phyloP scores from a whole-genome alignment of 2,797 vertebrate genomes.

The Halcyon smyrnensis region DNA sequence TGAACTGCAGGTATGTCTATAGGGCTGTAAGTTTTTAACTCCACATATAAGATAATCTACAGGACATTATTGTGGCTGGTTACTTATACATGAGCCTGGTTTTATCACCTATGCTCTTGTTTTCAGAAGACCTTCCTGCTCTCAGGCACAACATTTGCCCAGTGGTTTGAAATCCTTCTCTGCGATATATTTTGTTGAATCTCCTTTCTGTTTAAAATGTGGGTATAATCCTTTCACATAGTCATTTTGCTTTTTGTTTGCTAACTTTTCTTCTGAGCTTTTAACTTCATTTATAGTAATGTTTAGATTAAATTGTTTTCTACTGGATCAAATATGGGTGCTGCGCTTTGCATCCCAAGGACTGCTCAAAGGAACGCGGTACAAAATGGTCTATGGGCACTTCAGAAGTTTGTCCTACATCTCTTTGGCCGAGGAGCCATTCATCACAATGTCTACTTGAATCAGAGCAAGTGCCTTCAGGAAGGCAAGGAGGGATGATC shows the following conservation, averaged over 20 bases:
- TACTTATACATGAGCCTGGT: neutral
- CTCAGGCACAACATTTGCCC: neutral
- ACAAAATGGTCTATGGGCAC: too few relatives aligned
- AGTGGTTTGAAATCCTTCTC: neutral
- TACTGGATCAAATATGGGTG: neutral
- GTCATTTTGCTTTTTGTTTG: neutral
- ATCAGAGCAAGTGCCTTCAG: neutral
- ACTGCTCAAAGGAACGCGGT: neutral
- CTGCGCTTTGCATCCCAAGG: neutral
- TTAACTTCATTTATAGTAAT: neutral
- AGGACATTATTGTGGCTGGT: neutral
- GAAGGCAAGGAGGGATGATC: neutral
- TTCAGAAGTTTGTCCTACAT: neutral
- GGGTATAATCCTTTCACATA: neutral
- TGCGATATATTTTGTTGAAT: neutral
- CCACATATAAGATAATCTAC: neutral
- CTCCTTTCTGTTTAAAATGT: neutral
- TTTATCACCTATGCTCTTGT: neutral
- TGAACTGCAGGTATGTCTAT: neutral
- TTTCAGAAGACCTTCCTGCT: neutral
- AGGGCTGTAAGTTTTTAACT: neutral
- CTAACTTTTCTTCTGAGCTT: neutral
- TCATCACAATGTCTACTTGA: neutral
- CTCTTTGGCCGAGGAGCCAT: neutral
- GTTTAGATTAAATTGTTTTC: neutral